Evolutionary conservation across 2,113 vertebrate species (phyloP).

Genomic region (Struthidea cinerea): DNA sequence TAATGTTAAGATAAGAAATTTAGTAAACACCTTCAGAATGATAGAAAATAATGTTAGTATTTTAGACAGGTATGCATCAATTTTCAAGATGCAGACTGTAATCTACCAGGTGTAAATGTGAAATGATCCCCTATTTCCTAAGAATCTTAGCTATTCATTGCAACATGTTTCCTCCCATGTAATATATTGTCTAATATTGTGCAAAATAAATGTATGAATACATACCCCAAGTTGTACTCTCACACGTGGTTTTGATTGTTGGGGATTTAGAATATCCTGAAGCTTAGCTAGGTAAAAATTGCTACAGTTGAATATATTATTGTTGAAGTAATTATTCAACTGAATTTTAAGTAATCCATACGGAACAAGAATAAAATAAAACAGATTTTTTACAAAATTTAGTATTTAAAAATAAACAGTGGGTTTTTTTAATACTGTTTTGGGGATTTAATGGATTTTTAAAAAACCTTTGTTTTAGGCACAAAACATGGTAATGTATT

Average conservation of each 20-base stretch:
- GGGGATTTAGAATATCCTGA: constrained; percentile 48
- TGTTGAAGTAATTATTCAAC: neutral
- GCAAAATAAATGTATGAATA: constrained; percentile 60
- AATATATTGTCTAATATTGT: constrained; percentile 51
- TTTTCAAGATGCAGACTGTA: constrained; percentile 14
- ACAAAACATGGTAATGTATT: neutral
- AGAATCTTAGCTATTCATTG: constrained; percentile 7
- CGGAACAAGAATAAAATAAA: constrained; percentile 1
- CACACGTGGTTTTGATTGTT: constrained; percentile 6
- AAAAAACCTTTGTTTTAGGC: neutral
- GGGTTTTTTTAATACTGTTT: neutral
- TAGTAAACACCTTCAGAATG: neutral
- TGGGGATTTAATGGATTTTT: constrained; percentile 10
- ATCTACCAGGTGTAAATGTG: constrained; percentile 48
- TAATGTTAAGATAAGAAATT: neutral
- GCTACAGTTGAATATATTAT: neutral
- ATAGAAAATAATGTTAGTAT: neutral
- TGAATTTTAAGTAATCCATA: constrained; percentile 30
- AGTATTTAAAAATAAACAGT: neutral
- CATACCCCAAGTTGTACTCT: constrained; percentile 12
- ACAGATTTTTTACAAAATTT: neutral
- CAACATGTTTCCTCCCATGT: neutral
- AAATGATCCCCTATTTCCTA: constrained; percentile 38
- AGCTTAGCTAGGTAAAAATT: constrained; percentile 20
- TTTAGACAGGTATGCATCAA: neutral